Percentiles rank a stretch among this genome's conserved stretches.
phyloP scores from a whole-genome alignment of 2,113 vertebrate species.

The Microcebus ravelobensis region DNA sequence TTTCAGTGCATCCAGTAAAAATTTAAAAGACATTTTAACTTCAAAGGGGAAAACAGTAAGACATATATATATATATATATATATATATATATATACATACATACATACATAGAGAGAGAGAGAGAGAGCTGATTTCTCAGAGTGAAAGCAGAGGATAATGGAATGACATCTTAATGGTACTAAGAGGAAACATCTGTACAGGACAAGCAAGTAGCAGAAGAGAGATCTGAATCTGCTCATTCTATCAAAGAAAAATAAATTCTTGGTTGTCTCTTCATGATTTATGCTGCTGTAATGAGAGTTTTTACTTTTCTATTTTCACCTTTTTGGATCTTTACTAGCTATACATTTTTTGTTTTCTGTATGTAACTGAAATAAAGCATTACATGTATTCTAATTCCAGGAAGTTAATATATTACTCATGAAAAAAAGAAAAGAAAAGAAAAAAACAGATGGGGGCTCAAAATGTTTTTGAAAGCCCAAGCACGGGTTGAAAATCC shows the following conservation, averaged over 20 bases:
- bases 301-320: background rate
- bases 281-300: background rate
- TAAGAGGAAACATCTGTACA: background rate
- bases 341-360: background rate
- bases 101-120: too few relatives aligned
- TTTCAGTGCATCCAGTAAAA: background rate
- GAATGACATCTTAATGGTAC: background rate
- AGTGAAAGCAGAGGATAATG: background rate
- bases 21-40: background rate
- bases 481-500: background rate
- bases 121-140: background rate
- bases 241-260: background rate
- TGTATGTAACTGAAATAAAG: background rate
- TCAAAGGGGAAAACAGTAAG: background rate
- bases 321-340: background rate
- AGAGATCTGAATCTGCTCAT: background rate
- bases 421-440: background rate
- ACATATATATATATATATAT: background rate
- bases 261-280: background rate
- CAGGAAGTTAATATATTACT: background rate
- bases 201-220: background rate
- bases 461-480: background rate
- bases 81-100: too few relatives aligned
- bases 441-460: background rate
- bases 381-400: background rate